phyloP scores from a whole-genome alignment of 2,888 invertebrate genomes.

The Deroplatys truncata region DNA sequence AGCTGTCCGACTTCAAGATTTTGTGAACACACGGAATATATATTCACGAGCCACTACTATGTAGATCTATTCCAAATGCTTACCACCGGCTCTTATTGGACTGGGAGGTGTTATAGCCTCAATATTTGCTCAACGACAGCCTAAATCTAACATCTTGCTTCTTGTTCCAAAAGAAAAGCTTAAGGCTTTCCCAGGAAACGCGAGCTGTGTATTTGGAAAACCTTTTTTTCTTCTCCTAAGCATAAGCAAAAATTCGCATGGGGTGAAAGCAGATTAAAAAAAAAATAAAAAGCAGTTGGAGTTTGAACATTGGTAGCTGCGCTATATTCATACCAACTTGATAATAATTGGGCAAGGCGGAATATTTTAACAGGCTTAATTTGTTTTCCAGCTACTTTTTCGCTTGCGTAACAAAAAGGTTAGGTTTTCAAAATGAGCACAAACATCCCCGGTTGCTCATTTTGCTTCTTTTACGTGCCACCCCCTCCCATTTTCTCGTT shows the following conservation, averaged over 20 bases:
- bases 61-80: too few relatives aligned
- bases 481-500: background rate
- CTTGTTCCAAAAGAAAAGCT: background rate
- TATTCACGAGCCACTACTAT: too few relatives aligned
- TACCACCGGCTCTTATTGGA: too few relatives aligned
- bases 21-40: too few relatives aligned
- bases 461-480: background rate
- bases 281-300: background rate
- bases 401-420: background rate
- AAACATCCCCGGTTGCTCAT: background rate
- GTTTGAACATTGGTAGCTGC: background rate
- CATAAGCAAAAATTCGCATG: background rate
- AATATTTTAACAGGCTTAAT: slow-evolving; percentile 21
- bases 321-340: background rate
- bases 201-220: background rate
- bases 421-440: background rate
- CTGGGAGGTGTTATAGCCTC: too few relatives aligned
- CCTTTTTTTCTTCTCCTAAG: background rate
- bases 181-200: background rate
- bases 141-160: background rate
- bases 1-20: too few relatives aligned
- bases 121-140: background rate
- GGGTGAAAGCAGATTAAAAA: background rate
- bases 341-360: slow-evolving; percentile 16
- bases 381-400: background rate